Evolutionary conservation across 2,888 invertebrate genomes (phyloP).

Genomic region (Macaria liturata): DNA sequence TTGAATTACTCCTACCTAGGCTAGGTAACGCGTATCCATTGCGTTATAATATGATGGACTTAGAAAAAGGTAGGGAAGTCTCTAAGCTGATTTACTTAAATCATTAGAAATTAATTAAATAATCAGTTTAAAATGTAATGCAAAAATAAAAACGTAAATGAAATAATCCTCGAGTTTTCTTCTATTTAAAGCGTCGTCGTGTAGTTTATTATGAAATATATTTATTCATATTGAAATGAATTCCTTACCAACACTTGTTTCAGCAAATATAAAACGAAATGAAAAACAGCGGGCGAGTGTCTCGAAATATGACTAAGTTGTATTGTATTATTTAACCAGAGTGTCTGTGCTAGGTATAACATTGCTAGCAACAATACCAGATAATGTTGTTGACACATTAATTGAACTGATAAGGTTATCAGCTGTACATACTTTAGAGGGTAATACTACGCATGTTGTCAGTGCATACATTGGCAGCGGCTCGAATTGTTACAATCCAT

Average conservation of each 20-base stretch:
- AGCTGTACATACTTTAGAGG: constrained; percentile 39
- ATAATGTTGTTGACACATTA: constrained; percentile 74
- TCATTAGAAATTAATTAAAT: no score
- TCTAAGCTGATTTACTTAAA: no score
- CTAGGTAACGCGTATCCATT: no score
- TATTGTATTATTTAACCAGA: constrained; percentile 16
- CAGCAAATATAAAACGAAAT: constrained; percentile 6
- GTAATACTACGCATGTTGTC: constrained; percentile 21
- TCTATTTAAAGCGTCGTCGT: no score
- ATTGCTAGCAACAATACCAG: constrained; percentile 60
- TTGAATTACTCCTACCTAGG: no score
- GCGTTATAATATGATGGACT: no score
- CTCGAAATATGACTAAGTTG: constrained; percentile 6
- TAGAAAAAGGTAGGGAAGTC: no score
- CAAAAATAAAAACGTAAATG: no score
- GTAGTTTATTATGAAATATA: no score
- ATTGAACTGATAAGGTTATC: constrained; percentile 74
- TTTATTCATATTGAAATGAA: constrained; percentile 2
- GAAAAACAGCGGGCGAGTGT: neutral
- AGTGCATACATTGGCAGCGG: constrained; percentile 21
- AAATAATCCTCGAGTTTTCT: no score
- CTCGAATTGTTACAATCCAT: constrained; percentile 22
- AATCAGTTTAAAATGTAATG: no score
- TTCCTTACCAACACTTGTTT: constrained; percentile 6
- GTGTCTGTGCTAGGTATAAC: constrained; percentile 19